Percentiles rank a stretch among this genome's conserved stretches.
phyloP scores from a whole-genome alignment of 1,140 invertebrate species.

The Pissodes strobi region DNA sequence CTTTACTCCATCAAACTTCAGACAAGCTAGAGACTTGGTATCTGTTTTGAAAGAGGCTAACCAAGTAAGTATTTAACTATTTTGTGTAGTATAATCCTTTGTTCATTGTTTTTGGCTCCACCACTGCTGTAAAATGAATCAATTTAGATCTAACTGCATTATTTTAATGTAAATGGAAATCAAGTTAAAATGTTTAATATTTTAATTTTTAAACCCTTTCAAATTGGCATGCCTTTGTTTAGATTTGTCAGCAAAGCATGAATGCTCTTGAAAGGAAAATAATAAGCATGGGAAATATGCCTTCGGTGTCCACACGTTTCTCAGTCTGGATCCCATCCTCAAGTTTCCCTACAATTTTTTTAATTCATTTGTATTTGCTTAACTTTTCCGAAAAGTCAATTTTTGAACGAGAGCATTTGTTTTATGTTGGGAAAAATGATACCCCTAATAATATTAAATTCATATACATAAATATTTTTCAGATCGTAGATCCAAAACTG shows the following conservation, averaged over 20 bases:
- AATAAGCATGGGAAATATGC: constrained; percentile 67
- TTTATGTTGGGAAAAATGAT: too few relatives aligned
- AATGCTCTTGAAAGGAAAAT: constrained; percentile 74
- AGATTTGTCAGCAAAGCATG: constrained; percentile 65
- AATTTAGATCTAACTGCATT: background rate
- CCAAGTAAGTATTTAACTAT: constrained; percentile 68
- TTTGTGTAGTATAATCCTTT: background rate
- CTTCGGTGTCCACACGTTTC: constrained; percentile 73
- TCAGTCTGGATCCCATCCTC: constrained; percentile 38
- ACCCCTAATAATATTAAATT: too few relatives aligned
- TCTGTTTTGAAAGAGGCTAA: constrained; percentile 92
- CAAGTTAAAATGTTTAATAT: background rate
- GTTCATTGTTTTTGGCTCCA: background rate
- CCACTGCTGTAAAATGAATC: too few relatives aligned
- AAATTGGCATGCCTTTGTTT: constrained; percentile 74
- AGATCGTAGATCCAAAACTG: constrained; percentile 70
- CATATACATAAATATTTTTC: too few relatives aligned
- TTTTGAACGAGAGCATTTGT: too few relatives aligned
- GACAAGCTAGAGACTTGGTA: constrained; percentile 90
- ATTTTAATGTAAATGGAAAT: background rate
- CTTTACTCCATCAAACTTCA: too few relatives aligned
- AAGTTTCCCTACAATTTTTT: constrained; percentile 34
- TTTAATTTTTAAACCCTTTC: constrained; percentile 60
- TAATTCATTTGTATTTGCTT: background rate
- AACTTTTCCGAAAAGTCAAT: constrained; percentile 48